Conservation (phyloP, 2,888 invertebrate genomes). For the Seira musarum region DNA sequence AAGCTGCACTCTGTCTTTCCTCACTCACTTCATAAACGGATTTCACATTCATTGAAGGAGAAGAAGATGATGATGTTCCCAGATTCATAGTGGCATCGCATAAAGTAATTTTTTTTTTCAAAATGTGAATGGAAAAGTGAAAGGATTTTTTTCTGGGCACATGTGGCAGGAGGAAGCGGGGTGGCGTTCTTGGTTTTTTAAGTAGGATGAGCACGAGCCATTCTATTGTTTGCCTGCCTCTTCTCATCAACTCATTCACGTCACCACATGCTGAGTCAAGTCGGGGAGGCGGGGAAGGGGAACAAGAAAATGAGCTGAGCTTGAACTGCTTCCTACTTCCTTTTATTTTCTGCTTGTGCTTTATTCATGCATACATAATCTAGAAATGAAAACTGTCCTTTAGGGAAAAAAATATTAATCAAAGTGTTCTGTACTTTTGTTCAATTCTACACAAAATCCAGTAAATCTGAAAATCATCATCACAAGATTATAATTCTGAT, state of each 20-base stretch:
- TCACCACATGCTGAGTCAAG: constrained; percentile 34
- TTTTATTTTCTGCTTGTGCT: constrained; percentile 13
- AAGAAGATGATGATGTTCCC: neutral
- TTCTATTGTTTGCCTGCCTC: constrained; percentile 11
- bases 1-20: constrained; percentile 21
- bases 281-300: constrained; percentile 9
- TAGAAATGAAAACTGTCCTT: too few relatives aligned
- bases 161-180: too few relatives aligned
- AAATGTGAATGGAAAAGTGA: constrained; percentile 22
- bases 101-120: too few relatives aligned
- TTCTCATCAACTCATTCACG: constrained; percentile 38
- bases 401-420: too few relatives aligned
- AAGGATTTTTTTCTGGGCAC: constrained; percentile 31
- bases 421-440: too few relatives aligned
- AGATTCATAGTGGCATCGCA: too few relatives aligned
- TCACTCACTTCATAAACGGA: constrained; percentile 30
- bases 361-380: too few relatives aligned
- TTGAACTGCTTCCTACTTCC: neutral
- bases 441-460: too few relatives aligned
- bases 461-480: too few relatives aligned
- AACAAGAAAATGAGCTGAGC: constrained; percentile 1
- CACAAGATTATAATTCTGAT: too few relatives aligned
- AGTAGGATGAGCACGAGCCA: constrained; percentile 12
- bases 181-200: neutral
- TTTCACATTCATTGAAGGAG: constrained; percentile 38